Evolutionary conservation across 2,113 vertebrate species (phyloP).

Genomic region (Azemiops feae): DNA sequence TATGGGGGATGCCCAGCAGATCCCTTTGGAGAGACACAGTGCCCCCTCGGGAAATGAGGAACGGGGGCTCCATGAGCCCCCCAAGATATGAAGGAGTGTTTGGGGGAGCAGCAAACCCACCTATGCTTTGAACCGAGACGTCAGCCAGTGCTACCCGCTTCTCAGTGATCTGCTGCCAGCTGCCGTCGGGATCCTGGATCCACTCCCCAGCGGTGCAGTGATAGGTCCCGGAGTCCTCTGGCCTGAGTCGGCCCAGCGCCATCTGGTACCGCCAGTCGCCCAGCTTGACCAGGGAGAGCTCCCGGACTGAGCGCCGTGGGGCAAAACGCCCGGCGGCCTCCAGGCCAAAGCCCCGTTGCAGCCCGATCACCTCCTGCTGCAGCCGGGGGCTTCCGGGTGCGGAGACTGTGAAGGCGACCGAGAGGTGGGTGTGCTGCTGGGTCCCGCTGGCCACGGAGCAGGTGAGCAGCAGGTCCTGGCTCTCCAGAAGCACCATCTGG

Average conservation of each 20-base stretch:
- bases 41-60: neutral
- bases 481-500: conserved; percentile 72
- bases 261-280: conserved; percentile 74
- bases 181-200: conserved; percentile 81
- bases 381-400: conserved; percentile 47
- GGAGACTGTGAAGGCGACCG: conserved; percentile 75
- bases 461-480: conserved; percentile 76
- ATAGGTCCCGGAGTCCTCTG: conserved; percentile 77
- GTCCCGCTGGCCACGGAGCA: conserved; percentile 76
- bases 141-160: conserved; percentile 81
- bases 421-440: conserved; percentile 82
- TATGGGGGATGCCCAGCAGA: neutral
- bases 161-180: conserved; percentile 82
- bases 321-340: conserved; percentile 64
- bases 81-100: neutral
- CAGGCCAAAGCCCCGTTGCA: conserved; percentile 73
- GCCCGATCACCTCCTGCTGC: conserved; percentile 74
- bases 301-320: conserved; percentile 68
- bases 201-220: conserved; percentile 83
- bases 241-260: conserved; percentile 71
- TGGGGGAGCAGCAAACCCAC: conserved; percentile 63
- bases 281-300: conserved; percentile 77
- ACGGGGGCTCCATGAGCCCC: neutral
- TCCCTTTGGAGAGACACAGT: neutral
- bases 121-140: conserved; percentile 76